Percentiles rank a stretch among this genome's conserved stretches.
Evolutionary conservation across 37 sponge, comb jelly and placozoan genomes (phyloP).

Genomic region (Spongilla lacustris): DNA sequence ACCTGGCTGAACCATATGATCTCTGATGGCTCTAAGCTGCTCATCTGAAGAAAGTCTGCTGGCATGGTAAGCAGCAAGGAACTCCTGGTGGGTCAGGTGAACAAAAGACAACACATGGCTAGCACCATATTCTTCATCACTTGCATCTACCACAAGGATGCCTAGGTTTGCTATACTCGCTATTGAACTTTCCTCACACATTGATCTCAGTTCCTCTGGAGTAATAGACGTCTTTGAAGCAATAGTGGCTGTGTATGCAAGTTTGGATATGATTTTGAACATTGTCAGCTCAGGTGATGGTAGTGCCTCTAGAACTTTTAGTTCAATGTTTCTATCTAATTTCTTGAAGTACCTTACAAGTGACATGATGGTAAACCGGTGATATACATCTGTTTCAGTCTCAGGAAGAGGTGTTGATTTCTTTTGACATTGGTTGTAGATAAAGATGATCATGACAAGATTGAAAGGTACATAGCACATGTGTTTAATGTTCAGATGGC

Average conservation of each 20-base stretch:
- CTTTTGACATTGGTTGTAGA: not conserved
- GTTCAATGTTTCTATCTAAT: slow-evolving; percentile 5
- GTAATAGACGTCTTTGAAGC: slow-evolving; percentile 16
- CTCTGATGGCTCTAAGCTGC: not conserved
- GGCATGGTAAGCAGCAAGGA: no score
- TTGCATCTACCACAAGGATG: not conserved
- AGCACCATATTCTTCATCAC: slow-evolving; percentile 9
- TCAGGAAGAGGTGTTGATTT: slow-evolving; percentile 13
- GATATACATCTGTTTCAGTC: slow-evolving; percentile 42
- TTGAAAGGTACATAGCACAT: slow-evolving; percentile 66
- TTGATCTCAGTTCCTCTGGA: slow-evolving; percentile 10
- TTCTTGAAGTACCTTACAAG: slow-evolving; percentile 7
- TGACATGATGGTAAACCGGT: slow-evolving; percentile 25
- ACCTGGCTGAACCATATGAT: not conserved
- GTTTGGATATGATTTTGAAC: slow-evolving; percentile 20
- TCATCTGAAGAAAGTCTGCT: not conserved
- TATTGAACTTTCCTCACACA: no score
- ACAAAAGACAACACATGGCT: slow-evolving; percentile 37
- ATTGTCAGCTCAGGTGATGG: not conserved
- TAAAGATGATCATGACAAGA: slow-evolving; percentile 46
- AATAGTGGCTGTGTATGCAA: slow-evolving; percentile 25
- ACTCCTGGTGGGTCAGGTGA: slow-evolving; percentile 59
- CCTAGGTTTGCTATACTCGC: no score
- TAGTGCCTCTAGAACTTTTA: not conserved
- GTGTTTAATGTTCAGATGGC: slow-evolving; percentile 37